A percentile compares a stretch with the other conserved stretches of the same genome.
These are phyloP conservation scores for Uloborus plumipes DNA, from an alignment of 2,888 invertebrate genomes.

Conservation along the genomic window DNA sequence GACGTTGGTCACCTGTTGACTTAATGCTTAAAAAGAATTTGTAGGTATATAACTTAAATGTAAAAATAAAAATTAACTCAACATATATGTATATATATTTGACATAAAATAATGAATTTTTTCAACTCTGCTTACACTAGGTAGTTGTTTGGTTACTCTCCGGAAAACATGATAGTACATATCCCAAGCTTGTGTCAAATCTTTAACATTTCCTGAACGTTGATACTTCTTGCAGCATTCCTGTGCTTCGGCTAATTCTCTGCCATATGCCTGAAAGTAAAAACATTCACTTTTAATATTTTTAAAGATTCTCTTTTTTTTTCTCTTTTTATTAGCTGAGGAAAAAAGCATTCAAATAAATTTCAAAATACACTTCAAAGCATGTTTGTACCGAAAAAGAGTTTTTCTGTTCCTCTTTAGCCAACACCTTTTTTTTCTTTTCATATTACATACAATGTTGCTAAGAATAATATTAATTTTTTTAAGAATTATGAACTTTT, in stretches of 20 bases:
- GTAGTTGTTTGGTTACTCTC: constrained; percentile 93
- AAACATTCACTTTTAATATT: background rate
- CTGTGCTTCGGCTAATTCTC: constrained; percentile 93
- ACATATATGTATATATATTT: background rate
- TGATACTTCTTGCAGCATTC: constrained; percentile 93
- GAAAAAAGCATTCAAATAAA: too few relatives aligned
- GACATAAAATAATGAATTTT: background rate
- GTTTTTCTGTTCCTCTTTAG: too few relatives aligned
- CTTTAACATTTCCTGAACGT: constrained; percentile 86
- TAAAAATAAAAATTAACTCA: background rate
- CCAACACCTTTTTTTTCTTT: too few relatives aligned
- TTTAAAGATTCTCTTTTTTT: background rate
- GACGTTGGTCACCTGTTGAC: too few relatives aligned
- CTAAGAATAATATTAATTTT: too few relatives aligned
- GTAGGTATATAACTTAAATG: background rate
- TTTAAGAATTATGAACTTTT: too few relatives aligned
- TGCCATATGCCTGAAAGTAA: constrained; percentile 82
- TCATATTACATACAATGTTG: too few relatives aligned
- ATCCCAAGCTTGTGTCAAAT: constrained; percentile 99
- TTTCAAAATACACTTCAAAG: too few relatives aligned
- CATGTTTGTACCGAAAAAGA: too few relatives aligned
- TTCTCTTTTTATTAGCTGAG: too few relatives aligned
- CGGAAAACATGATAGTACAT: constrained; percentile 98
- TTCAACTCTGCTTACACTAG: constrained; percentile 72
- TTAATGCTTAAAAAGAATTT: background rate